These are phyloP conservation scores for Ceratosolen solmsi DNA, from an alignment of 1,140 invertebrate genomes.

Conservation along the genomic window DNA sequence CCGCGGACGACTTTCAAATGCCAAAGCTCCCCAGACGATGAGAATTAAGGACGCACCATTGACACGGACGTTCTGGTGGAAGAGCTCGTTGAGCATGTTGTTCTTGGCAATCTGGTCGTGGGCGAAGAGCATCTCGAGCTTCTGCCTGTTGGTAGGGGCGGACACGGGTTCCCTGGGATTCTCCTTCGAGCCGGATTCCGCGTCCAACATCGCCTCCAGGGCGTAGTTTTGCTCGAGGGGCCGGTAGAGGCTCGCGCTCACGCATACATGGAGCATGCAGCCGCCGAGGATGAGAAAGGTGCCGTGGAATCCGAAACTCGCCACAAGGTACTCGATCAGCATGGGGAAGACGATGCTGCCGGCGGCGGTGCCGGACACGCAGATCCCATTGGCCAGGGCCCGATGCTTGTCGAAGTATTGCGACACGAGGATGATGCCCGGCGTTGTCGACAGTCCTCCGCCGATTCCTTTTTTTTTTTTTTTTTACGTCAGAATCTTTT, in stretches of 20 bases:
- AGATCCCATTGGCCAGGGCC: conserved; percentile 84
- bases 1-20: no score
- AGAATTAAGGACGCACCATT: conserved; percentile 38
- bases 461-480: conserved; percentile 84
- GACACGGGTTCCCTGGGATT: conserved; percentile 59
- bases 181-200: conserved; percentile 48
- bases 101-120: conserved; percentile 69
- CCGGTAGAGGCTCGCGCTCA: conserved; percentile 81
- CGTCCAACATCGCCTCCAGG: conserved; percentile 22
- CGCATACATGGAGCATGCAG: conserved; percentile 85
- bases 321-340: conserved; percentile 80
- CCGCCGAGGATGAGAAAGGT: conserved; percentile 83
- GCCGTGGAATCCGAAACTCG: conserved; percentile 81
- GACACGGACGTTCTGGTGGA: conserved; percentile 71
- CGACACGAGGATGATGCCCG: conserved; percentile 85
- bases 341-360: conserved; percentile 85
- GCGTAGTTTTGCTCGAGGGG: conserved; percentile 70
- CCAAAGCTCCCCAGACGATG: no score
- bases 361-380: conserved; percentile 85
- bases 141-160: conserved; percentile 61
- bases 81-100: conserved; percentile 76
- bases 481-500: conserved; percentile 51
- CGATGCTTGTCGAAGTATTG: conserved; percentile 87
- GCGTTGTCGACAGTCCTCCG: conserved; percentile 83
- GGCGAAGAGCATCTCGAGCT: conserved; percentile 75